Conservation (phyloP, 2,888 invertebrate genomes). For the Phortica okadai region DNA sequence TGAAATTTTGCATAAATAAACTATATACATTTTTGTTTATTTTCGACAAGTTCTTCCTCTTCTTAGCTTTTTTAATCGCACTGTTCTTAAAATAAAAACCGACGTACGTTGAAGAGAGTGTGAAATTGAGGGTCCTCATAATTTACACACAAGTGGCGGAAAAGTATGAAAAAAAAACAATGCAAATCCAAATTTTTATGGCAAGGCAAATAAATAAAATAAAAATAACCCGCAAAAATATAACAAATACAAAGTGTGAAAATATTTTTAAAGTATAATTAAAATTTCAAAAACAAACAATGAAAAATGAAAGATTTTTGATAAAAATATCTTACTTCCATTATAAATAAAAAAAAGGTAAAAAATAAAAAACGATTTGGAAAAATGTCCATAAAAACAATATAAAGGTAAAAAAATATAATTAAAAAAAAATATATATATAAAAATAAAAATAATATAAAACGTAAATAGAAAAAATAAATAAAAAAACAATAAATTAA, state of each 20-base stretch:
- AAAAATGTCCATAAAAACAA: no score
- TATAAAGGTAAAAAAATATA: no score
- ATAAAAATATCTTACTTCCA: no score
- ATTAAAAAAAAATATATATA: no score
- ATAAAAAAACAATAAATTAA: no score
- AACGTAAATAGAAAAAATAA: no score
- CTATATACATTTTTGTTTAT: neutral
- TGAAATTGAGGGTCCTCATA: constrained; percentile 15
- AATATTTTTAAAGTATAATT: no score
- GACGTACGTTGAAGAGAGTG: constrained; percentile 8
- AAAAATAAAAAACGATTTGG: no score
- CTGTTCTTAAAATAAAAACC: constrained; percentile 10
- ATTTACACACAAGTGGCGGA: constrained; percentile 8
- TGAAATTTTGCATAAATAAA: constrained; percentile 14
- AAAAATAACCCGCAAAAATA: neutral
- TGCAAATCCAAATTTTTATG: constrained; percentile 10
- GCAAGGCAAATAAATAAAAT: constrained; percentile 16
- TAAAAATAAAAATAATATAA: no score
- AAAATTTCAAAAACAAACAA: no score
- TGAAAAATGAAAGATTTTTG: no score
- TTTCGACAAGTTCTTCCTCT: neutral
- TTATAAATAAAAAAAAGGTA: no score
- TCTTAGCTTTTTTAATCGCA: neutral
- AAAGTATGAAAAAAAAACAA: constrained; percentile 5
- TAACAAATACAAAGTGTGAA: neutral